Percentiles rank a stretch among this genome's conserved stretches.
Evolutionary conservation across 2,888 invertebrate genomes (phyloP).

Genomic region (Dryocosmus kuriphilus): DNA sequence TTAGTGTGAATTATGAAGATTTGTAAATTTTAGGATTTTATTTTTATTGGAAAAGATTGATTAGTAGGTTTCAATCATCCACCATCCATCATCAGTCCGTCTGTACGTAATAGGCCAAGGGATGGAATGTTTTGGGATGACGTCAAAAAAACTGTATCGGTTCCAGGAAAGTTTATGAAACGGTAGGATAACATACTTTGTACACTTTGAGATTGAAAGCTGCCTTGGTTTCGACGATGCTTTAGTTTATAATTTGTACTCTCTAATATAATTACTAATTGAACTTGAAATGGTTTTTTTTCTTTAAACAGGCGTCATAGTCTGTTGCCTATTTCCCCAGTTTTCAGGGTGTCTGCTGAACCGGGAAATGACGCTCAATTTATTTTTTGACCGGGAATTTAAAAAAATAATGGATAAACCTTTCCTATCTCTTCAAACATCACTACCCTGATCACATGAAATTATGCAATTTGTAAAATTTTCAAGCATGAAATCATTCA

Average conservation of each 20-base stretch:
- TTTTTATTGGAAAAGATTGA: background rate
- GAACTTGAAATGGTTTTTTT: background rate
- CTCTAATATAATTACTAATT: background rate
- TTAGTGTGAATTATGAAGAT: background rate
- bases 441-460: too few relatives aligned
- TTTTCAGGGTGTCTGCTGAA: too few relatives aligned
- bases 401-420: too few relatives aligned
- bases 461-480: too few relatives aligned
- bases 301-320: background rate
- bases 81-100: background rate
- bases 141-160: background rate
- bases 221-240: background rate
- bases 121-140: conserved; percentile 10
- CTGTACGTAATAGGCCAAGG: background rate
- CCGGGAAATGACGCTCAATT: background rate
- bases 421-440: too few relatives aligned
- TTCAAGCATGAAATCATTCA: too few relatives aligned
- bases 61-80: conserved; percentile 21
- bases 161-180: conserved; percentile 4
- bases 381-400: too few relatives aligned
- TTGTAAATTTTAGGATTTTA: conserved; percentile 13
- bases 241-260: background rate
- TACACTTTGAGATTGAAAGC: conserved; percentile 20
- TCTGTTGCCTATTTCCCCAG: too few relatives aligned
- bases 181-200: conserved; percentile 10